Evolutionary conservation across 1,140 invertebrate genomes (phyloP).

Genomic region (Drosophila repleta): DNA sequence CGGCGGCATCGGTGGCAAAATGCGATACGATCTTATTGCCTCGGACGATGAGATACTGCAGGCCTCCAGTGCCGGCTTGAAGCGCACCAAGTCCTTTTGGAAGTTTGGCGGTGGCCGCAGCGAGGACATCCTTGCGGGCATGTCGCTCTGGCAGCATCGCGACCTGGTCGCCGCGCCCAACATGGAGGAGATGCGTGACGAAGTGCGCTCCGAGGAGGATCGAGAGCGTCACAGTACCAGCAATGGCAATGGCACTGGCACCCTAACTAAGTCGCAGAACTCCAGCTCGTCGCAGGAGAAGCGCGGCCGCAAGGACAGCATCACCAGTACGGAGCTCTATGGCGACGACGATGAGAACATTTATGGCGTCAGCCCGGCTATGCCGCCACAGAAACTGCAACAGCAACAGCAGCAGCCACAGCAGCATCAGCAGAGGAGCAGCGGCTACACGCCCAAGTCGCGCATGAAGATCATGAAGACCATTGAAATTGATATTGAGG

Average conservation of each 20-base stretch:
- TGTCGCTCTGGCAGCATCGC: slow-evolving; percentile 93
- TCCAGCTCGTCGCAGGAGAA: slow-evolving; percentile 77
- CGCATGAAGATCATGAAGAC: slow-evolving; percentile 83
- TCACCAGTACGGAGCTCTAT: slow-evolving; percentile 73
- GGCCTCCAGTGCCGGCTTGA: slow-evolving; percentile 85
- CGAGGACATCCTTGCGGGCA: slow-evolving; percentile 90
- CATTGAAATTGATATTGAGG: slow-evolving; percentile 81
- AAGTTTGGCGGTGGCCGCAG: slow-evolving; percentile 87
- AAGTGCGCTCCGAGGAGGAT: slow-evolving; percentile 85
- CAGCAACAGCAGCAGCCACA: slow-evolving; percentile 26
- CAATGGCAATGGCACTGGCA: slow-evolving; percentile 59
- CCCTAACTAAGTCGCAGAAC: slow-evolving; percentile 74
- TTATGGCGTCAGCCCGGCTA: slow-evolving; percentile 71
- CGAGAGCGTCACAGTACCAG: slow-evolving; percentile 54
- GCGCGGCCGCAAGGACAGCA: slow-evolving; percentile 73
- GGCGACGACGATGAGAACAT: slow-evolving; percentile 81
- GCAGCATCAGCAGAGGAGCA: slow-evolving; percentile 49
- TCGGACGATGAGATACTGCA: slow-evolving; percentile 81
- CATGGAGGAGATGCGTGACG: slow-evolving; percentile 80
- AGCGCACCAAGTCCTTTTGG: slow-evolving; percentile 93
- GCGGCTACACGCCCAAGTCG: slow-evolving; percentile 77
- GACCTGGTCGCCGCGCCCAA: slow-evolving; percentile 88
- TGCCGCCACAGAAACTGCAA: slow-evolving; percentile 45
- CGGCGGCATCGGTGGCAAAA: slow-evolving; percentile 55
- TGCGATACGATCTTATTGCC: slow-evolving; percentile 84